A percentile compares a stretch with the other conserved stretches of the same genome.
Conservation (phyloP, 2,888 invertebrate species). For the Stegana nigrithorax region DNA sequence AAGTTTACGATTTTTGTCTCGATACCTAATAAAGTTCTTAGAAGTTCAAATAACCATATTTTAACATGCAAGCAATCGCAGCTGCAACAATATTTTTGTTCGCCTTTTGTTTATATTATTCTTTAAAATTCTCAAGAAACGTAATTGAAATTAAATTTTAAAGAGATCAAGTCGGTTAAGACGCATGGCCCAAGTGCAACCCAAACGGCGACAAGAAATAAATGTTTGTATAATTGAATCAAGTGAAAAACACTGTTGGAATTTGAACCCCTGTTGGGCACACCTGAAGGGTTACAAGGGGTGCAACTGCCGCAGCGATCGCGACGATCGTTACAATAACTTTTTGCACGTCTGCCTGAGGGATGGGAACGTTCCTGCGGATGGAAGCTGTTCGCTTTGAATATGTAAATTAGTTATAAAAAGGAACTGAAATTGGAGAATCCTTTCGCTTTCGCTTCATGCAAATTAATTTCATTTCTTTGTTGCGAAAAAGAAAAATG, state of each 20-base stretch:
- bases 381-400: slow-evolving; percentile 7
- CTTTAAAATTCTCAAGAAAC: not conserved
- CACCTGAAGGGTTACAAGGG: too few species aligned
- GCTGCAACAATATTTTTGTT: too few species aligned
- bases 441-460: slow-evolving; percentile 32
- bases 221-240: not conserved
- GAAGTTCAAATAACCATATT: too few species aligned
- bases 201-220: too few species aligned
- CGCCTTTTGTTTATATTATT: too few species aligned
- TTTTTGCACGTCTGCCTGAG: not conserved
- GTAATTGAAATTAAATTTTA: too few species aligned
- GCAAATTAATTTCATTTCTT: slow-evolving; percentile 30
- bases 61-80: too few species aligned
- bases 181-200: too few species aligned
- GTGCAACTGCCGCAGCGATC: not conserved
- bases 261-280: slow-evolving; percentile 1
- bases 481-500: slow-evolving; percentile 25
- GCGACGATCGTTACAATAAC: not conserved
- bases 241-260: not conserved
- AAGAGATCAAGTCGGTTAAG: too few species aligned
- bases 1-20: too few species aligned
- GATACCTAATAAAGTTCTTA: too few species aligned
- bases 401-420: slow-evolving; percentile 46
- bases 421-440: slow-evolving; percentile 38
- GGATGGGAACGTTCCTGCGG: not conserved